phyloP scores from a whole-genome alignment of 1,140 invertebrate species.

The Choristoneura fumiferana region DNA sequence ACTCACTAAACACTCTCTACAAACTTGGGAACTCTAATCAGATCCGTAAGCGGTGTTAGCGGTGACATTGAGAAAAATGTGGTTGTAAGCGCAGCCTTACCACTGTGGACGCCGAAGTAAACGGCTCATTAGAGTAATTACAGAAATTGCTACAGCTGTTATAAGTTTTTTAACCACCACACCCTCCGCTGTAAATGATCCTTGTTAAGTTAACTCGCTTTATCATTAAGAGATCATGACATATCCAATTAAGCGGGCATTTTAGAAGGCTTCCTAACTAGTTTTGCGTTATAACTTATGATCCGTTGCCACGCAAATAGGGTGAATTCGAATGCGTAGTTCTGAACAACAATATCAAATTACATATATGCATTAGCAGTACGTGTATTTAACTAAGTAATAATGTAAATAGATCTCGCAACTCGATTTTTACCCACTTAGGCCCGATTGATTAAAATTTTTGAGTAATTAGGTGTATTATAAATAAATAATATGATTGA shows the following conservation, averaged over 20 bases:
- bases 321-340: neutral
- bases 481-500: too few relatives aligned
- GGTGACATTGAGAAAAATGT: conserved; percentile 17
- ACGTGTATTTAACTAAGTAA: too few relatives aligned
- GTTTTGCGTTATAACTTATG: conserved; percentile 12
- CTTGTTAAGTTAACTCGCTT: conserved; percentile 13
- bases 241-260: conserved; percentile 5
- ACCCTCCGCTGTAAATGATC: conserved; percentile 4
- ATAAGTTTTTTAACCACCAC: conserved; percentile 1
- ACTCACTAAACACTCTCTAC: conserved; percentile 7
- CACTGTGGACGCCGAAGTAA: conserved; percentile 1
- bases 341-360: too few relatives aligned
- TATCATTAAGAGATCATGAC: conserved; percentile 11
- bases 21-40: conserved; percentile 5
- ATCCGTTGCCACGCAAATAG: neutral
- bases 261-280: conserved; percentile 4
- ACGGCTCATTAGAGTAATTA: conserved; percentile 2
- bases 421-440: too few relatives aligned
- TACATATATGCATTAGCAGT: too few relatives aligned
- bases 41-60: conserved; percentile 1
- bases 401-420: too few relatives aligned
- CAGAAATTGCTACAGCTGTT: conserved; percentile 4
- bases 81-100: conserved; percentile 10
- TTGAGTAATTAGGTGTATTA: too few relatives aligned
- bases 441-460: too few relatives aligned